Percentiles rank a stretch among this genome's conserved stretches.
These are phyloP conservation scores for Eriocheir sinensis DNA, from an alignment of 1,140 invertebrate genomes.

Conservation along the genomic window DNA sequence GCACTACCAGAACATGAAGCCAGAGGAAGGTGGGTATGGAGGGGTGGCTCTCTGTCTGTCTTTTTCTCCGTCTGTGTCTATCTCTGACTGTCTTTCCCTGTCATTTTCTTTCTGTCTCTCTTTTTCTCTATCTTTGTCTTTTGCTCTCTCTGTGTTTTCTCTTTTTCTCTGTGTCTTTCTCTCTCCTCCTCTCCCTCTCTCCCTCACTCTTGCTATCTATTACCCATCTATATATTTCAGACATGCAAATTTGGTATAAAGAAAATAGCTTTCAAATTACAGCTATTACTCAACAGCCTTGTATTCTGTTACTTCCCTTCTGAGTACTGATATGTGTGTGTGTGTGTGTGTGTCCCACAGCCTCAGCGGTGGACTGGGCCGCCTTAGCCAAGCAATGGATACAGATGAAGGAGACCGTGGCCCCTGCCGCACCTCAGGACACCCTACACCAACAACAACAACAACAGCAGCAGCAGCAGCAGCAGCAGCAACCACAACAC, in stretches of 20 bases:
- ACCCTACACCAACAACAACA: conserved; percentile 26
- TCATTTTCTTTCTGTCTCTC: conserved; percentile 30
- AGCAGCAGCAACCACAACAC: conserved; percentile 80
- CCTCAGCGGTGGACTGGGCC: conserved; percentile 93
- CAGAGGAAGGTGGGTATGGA: conserved; percentile 83
- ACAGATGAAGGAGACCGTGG: conserved; percentile 91
- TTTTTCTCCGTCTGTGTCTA: neutral
- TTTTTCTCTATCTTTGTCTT: conserved; percentile 30
- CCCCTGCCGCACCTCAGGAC: conserved; percentile 55
- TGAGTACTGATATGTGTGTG: too few relatives aligned
- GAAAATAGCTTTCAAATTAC: too few relatives aligned
- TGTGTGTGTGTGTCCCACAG: neutral
- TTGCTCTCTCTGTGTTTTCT: too few relatives aligned
- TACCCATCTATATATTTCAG: too few relatives aligned
- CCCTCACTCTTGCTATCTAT: neutral
- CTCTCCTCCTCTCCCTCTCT: neutral
- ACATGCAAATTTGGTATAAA: too few relatives aligned
- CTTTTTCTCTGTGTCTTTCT: too few relatives aligned
- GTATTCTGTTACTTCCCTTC: too few relatives aligned
- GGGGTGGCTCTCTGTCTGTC: too few relatives aligned
- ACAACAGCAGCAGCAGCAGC: conserved; percentile 67
- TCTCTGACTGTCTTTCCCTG: neutral
- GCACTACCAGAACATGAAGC: conserved; percentile 82
- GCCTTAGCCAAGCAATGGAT: conserved; percentile 98
- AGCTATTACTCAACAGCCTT: too few relatives aligned